Conservation (phyloP, 2,113 vertebrate species). For the Siphamia tubifer region DNA sequence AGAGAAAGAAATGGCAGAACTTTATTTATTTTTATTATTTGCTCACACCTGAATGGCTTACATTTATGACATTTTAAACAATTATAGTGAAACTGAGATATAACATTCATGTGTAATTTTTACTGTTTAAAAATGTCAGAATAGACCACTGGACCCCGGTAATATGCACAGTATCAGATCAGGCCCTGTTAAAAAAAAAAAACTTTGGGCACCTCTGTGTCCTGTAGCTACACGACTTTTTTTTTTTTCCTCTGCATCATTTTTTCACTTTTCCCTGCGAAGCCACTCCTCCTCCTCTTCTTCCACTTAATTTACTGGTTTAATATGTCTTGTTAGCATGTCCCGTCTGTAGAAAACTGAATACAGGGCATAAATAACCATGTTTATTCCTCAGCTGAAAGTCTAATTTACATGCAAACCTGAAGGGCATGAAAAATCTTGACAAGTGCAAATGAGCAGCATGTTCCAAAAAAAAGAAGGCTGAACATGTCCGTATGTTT, state of each 20-base stretch:
- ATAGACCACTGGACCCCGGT: too few relatives aligned
- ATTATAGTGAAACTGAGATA: too few relatives aligned
- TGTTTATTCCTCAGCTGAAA: conserved; percentile 7
- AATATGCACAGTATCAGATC: too few relatives aligned
- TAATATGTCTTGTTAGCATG: conserved; percentile 30
- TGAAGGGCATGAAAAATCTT: conserved; percentile 1
- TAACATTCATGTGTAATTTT: too few relatives aligned
- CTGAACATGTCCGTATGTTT: background rate
- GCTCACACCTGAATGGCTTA: too few relatives aligned
- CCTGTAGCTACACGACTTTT: too few relatives aligned
- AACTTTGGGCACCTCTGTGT: background rate
- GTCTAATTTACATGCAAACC: conserved; percentile 9
- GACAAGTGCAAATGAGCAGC: background rate
- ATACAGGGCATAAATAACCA: conserved; percentile 4
- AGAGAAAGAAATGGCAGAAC: too few relatives aligned
- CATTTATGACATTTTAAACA: too few relatives aligned
- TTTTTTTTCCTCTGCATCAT: background rate
- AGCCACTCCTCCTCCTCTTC: background rate
- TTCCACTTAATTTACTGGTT: conserved; percentile 7
- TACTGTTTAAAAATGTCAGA: too few relatives aligned
- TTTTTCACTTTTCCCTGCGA: background rate
- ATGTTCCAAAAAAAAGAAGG: background rate
- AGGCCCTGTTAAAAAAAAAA: too few relatives aligned
- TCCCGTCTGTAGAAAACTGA: conserved; percentile 3
- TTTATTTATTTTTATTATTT: too few relatives aligned